These are phyloP conservation scores for Wiebesia pumilae DNA, from an alignment of 1,140 invertebrate species.

Conservation along the genomic window DNA sequence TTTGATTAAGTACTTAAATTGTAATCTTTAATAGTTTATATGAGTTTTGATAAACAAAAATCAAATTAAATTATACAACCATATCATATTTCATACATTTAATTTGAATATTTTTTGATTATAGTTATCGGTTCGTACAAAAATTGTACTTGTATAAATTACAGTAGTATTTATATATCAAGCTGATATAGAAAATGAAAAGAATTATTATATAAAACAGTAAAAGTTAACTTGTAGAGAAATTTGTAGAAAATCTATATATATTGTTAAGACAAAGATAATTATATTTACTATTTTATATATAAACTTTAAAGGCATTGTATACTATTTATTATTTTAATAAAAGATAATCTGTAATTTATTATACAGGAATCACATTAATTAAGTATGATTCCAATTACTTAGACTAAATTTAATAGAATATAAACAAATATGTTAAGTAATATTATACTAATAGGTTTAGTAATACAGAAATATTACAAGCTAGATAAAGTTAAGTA, in stretches of 20 bases:
- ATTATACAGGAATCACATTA: not conserved
- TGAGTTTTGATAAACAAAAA: not conserved
- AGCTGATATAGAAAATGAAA: not conserved
- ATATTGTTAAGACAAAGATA: not conserved
- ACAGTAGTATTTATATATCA: not conserved
- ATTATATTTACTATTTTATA: not conserved
- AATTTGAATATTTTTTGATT: not conserved
- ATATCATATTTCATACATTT: not conserved
- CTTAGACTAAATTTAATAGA: not conserved
- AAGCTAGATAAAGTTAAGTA: not conserved
- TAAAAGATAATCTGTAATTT: not conserved
- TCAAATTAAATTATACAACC: not conserved
- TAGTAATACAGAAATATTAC: not conserved
- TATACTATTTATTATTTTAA: not conserved
- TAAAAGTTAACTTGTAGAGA: not conserved
- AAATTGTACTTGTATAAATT: not conserved
- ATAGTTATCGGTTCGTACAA: not conserved
- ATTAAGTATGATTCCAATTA: not conserved
- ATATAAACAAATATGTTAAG: not conserved
- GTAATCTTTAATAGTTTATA: not conserved
- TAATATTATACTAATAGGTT: not conserved
- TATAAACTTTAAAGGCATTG: not conserved
- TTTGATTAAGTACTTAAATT: not conserved
- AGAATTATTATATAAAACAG: not conserved
- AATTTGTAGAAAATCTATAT: not conserved